A percentile compares a stretch with the other conserved stretches of the same genome.
Evolutionary conservation across 2,888 invertebrate genomes (phyloP).

Genomic region (Zaprionus obscuricornis): DNA sequence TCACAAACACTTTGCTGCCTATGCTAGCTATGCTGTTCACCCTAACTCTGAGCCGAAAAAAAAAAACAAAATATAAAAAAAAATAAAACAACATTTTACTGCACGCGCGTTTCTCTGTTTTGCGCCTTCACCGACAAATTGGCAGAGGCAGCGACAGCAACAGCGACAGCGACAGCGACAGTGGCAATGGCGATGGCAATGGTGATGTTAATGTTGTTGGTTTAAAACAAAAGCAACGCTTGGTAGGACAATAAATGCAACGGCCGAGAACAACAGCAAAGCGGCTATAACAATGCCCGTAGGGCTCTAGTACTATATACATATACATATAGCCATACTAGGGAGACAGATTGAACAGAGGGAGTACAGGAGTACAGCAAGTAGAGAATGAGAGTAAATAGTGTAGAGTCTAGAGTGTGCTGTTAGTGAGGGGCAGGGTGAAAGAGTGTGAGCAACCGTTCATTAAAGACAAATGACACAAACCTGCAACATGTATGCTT

Average conservation of each 20-base stretch:
- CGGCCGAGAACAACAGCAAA: conserved; percentile 35
- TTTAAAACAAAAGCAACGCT: conserved; percentile 70
- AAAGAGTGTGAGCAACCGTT: conserved; percentile 50
- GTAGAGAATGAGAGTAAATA: too few species aligned
- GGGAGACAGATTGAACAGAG: too few species aligned
- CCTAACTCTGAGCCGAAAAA: too few species aligned
- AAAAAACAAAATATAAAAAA: too few species aligned
- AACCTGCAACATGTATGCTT: conserved; percentile 35
- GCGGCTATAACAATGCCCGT: conserved; percentile 17
- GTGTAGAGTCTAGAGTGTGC: too few species aligned
- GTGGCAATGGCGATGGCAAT: too few species aligned
- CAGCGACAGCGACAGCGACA: too few species aligned
- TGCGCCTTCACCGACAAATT: conserved; percentile 63
- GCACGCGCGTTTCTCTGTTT: conserved; percentile 51
- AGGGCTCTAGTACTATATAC: neutral
- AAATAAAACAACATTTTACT: too few species aligned
- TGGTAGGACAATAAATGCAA: conserved; percentile 58
- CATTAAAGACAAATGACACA: conserved; percentile 69
- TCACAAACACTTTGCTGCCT: too few species aligned
- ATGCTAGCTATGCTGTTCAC: too few species aligned
- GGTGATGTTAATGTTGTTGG: conserved; percentile 65
- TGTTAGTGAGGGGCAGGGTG: conserved; percentile 9
- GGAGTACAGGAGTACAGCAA: conserved; percentile 6
- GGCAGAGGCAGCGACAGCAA: too few species aligned
- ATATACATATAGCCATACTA: too few species aligned